Evolutionary conservation across 2,797 vertebrate genomes (phyloP).

Genomic region (Eulemur mongoz): DNA sequence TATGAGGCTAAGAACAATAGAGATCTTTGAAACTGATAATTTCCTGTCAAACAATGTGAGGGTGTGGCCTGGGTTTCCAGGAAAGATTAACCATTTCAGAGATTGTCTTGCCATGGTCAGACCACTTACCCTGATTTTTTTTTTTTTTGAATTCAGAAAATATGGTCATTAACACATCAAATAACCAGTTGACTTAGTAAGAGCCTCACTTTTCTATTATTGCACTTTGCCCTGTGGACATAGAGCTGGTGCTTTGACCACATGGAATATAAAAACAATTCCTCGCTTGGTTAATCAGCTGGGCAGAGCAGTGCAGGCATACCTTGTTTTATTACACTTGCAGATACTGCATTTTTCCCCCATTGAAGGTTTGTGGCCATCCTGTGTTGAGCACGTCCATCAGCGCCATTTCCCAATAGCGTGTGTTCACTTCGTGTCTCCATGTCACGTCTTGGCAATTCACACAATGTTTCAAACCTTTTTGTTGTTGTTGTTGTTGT

Average conservation of each 20-base stretch:
- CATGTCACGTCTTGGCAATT: no score
- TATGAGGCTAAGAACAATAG: background rate
- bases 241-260: background rate
- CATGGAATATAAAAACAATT: background rate
- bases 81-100: background rate
- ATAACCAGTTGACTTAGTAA: background rate
- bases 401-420: no score
- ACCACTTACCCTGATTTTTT: background rate
- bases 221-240: background rate
- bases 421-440: no score
- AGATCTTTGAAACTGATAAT: background rate
- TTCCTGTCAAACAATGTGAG: background rate
- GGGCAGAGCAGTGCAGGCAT: background rate
- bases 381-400: background rate
- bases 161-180: background rate
- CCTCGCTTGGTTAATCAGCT: background rate
- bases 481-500: no score
- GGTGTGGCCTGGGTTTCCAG: background rate
- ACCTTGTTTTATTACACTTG: background rate
- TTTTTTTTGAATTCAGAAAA: background rate
- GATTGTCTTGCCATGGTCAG: background rate
- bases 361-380: background rate
- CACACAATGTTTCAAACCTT: no score
- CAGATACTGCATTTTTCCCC: background rate
- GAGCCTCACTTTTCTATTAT: background rate